These are phyloP conservation scores for Pseudolycoriella hygida DNA, from an alignment of 2,888 invertebrate genomes.

Conservation along the genomic window DNA sequence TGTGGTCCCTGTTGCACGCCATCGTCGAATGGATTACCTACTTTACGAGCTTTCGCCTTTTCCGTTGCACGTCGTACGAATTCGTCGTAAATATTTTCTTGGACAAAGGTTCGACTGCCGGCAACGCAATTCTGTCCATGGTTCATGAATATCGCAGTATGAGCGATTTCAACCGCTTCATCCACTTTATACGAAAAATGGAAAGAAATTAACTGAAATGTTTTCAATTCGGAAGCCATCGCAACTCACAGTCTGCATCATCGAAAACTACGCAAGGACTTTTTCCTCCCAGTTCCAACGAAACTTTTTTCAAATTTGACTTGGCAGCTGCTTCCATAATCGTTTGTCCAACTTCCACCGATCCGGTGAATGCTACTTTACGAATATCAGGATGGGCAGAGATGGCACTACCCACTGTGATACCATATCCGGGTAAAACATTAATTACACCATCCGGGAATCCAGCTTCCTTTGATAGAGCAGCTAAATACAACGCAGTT, in stretches of 20 bases:
- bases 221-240: background rate
- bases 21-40: conserved; percentile 65
- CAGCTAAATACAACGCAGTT: conserved; percentile 54
- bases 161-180: conserved; percentile 42
- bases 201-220: no score
- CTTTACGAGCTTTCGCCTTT: conserved; percentile 47
- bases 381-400: conserved; percentile 46
- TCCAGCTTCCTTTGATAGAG: conserved; percentile 57
- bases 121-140: conserved; percentile 43
- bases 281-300: conserved; percentile 72
- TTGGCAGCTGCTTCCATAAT: conserved; percentile 44
- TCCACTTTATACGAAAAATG: no score
- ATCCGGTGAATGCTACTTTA: conserved; percentile 70
- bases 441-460: conserved; percentile 68
- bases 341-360: conserved; percentile 35
- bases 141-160: conserved; percentile 46
- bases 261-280: conserved; percentile 72
- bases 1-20: conserved; percentile 66
- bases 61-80: conserved; percentile 59
- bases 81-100: conserved; percentile 68
- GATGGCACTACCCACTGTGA: conserved; percentile 55
- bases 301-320: conserved; percentile 64
- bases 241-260: conserved; percentile 39
- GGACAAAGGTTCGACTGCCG: conserved; percentile 77
- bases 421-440: conserved; percentile 54